Base-by-base conservation (phyloP, 1,140 invertebrate genomes). In the Micrasema minimum region DNA sequence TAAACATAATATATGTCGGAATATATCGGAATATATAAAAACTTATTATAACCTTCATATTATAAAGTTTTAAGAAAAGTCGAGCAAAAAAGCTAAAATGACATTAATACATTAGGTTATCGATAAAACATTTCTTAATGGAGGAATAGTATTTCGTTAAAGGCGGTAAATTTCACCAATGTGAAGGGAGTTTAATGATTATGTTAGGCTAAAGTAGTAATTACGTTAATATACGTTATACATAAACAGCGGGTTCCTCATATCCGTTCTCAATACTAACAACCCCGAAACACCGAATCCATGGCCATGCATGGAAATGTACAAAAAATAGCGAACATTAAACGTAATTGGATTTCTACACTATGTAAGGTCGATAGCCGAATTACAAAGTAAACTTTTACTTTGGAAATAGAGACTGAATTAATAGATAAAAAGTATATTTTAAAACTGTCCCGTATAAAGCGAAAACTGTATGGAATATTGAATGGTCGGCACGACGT, bases 171-270 rank as follows among this genome's bases (percentile, higher is more conserved):
- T 53, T 26, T 23, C n/a, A 26, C 10, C 50, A 12, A 31, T 53
- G 23, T 12, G n/a, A 53, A 53, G 22, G 23, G 4, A 55, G 51
- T 55, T 55, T 35, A 35, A 55, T 55, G 51, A 55, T 55, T 26
- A 55, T 55, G 51, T 23, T 35, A 20, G 20, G 14, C 51, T 55
- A 55, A 55, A 31, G 51, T 55, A 55, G 51, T 55, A 31, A 55
- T 55, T 55, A 23, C 51, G 20, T 31, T 55, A 55, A 55, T 31
- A 31, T 14, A 31, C 20, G 22, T 31, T 4, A 2, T 2, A 4
- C 16, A 31, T 55, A 55, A 55, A 55, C 51, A 26, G 51, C 14
- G 51, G 51, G 51, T 6, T 55, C 16, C 31, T 31, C 23, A 55
- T 26, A 31, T 55, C 51, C 51, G 51, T 31, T 55, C 14, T 31